Conservation (phyloP, 2,797 vertebrate species). For the Arnoldichthys spilopterus region DNA sequence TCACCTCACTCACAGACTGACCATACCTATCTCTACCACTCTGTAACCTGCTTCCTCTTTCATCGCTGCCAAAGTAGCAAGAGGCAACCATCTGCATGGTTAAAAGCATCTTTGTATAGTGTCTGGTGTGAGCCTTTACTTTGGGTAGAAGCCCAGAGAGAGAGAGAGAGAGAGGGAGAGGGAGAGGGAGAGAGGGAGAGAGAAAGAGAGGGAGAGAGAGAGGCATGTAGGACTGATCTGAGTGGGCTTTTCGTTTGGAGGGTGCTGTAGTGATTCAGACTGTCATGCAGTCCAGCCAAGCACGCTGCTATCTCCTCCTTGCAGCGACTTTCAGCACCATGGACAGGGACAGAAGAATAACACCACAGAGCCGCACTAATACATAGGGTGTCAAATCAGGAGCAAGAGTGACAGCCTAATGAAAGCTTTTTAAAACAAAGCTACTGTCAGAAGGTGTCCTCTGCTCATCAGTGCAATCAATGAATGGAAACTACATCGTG, state of each 20-base stretch:
- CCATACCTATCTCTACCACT: slow-evolving; percentile 25
- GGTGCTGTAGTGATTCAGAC: slow-evolving; percentile 50
- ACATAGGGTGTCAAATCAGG: slow-evolving; percentile 40
- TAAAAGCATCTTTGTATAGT: slow-evolving; percentile 41
- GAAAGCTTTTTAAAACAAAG: slow-evolving; percentile 27
- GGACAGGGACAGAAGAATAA: slow-evolving; percentile 36
- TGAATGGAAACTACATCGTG: slow-evolving; percentile 23
- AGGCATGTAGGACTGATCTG: slow-evolving; percentile 28
- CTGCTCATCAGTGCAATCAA: slow-evolving; percentile 35
- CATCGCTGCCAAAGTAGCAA: slow-evolving; percentile 31
- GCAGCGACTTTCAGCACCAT: slow-evolving; percentile 43
- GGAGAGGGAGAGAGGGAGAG: not conserved
- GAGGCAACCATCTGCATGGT: slow-evolving; percentile 34
- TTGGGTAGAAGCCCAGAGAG: slow-evolving; percentile 30
- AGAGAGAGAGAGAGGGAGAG: slow-evolving; percentile 5
- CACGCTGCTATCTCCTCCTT: slow-evolving; percentile 41
- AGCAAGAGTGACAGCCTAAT: slow-evolving; percentile 37
- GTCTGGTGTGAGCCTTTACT: slow-evolving; percentile 43
- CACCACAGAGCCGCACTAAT: slow-evolving; percentile 36
- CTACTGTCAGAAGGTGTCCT: slow-evolving; percentile 39
- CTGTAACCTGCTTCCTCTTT: slow-evolving; percentile 24
- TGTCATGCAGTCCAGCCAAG: slow-evolving; percentile 39
- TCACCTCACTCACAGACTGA: not conserved
- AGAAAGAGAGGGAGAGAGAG: slow-evolving; percentile 1
- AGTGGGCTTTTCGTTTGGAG: slow-evolving; percentile 42